Conservation (phyloP, 2,797 vertebrate genomes). For the Malurus leucopterus region DNA sequence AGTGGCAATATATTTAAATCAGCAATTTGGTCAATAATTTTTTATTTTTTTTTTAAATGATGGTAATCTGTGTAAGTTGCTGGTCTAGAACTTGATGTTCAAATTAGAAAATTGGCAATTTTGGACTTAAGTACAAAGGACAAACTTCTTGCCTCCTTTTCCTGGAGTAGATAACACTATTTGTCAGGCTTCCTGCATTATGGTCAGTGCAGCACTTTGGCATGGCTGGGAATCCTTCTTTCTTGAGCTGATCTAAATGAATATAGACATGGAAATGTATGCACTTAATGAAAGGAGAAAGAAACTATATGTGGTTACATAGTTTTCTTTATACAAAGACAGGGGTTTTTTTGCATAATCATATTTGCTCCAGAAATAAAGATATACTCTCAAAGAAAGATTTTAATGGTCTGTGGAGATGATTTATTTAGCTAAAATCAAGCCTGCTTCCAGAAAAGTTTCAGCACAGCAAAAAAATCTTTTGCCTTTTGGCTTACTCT, state of each 20-base stretch:
- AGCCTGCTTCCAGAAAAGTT: background rate
- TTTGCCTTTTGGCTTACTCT: background rate
- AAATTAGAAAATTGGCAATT: background rate
- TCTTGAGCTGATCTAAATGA: background rate
- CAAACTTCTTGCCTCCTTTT: background rate
- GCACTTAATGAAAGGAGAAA: background rate
- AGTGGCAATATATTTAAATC: background rate
- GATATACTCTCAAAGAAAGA: background rate
- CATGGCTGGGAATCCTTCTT: background rate
- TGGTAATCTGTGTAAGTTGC: background rate
- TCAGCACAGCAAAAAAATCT: background rate
- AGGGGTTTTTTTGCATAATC: background rate
- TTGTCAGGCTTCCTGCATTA: background rate
- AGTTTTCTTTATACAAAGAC: background rate
- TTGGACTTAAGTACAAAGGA: background rate
- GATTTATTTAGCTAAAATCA: constrained; percentile 18
- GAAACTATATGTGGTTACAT: background rate
- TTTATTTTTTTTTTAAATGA: background rate
- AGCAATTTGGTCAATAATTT: background rate
- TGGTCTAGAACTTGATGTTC: background rate
- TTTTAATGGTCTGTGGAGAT: background rate
- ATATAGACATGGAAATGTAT: background rate
- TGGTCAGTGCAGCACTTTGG: background rate
- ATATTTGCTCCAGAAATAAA: background rate
- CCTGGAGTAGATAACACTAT: background rate